Conservation (phyloP, 2,797 vertebrate species). For the Yasuhikotakia modesta region DNA sequence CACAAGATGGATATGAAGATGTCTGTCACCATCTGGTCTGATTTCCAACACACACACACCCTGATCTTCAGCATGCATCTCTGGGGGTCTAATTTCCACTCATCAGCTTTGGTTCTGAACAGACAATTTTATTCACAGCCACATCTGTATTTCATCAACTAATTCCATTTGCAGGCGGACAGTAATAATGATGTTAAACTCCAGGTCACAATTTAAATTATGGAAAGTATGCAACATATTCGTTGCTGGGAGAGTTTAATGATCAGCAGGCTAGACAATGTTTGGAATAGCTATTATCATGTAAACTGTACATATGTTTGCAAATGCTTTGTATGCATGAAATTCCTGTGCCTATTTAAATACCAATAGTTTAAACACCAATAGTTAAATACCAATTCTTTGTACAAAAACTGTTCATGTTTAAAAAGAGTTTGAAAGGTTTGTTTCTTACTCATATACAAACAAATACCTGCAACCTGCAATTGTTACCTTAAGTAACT, state of each 20-base stretch:
- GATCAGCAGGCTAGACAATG: background rate
- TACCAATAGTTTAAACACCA: too few relatives aligned
- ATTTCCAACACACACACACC: conserved; percentile 1
- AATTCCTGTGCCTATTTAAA: background rate
- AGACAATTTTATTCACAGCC: conserved; percentile 20
- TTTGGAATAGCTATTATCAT: background rate
- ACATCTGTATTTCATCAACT: conserved; percentile 70
- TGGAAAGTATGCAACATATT: background rate
- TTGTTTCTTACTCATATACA: too few relatives aligned
- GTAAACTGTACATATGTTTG: background rate
- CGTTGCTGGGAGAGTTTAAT: background rate
- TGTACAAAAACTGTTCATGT: too few relatives aligned
- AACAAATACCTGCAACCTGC: too few relatives aligned
- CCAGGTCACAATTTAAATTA: background rate
- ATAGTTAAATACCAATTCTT: too few relatives aligned
- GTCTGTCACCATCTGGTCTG: conserved; percentile 22
- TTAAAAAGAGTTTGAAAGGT: too few relatives aligned
- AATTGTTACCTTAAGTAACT: too few relatives aligned
- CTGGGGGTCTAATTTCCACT: conserved; percentile 28
- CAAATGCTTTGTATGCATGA: background rate
- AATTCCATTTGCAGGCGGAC: conserved; percentile 39
- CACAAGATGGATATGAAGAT: conserved; percentile 3
- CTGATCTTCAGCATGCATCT: conserved; percentile 21
- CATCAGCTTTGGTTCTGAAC: conserved; percentile 17
- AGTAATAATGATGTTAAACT: conserved; percentile 16